Percentiles rank a stretch among this genome's conserved stretches.
Conservation (phyloP, 1,140 invertebrate species). For the Heliconius congener region DNA sequence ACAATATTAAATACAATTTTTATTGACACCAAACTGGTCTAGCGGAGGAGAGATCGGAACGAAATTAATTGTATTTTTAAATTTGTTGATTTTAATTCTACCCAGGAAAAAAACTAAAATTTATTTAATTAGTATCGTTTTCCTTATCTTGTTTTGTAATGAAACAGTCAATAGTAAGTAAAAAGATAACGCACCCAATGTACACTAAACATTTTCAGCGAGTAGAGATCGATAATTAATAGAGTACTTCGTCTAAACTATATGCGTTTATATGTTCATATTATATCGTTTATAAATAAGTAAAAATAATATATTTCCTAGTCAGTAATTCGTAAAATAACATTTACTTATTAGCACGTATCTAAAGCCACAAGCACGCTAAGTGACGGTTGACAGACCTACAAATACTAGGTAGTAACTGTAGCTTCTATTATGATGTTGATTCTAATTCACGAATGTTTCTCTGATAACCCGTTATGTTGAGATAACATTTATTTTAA, state of each 20-base stretch:
- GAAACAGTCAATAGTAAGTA: no score
- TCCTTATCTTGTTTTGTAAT: no score
- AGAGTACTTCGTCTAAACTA: neutral
- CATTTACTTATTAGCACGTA: neutral
- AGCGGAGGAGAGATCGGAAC: no score
- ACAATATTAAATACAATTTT: no score
- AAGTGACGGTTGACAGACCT: slow-evolving; percentile 17
- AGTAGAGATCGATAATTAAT: neutral
- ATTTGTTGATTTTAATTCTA: no score
- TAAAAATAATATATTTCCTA: neutral
- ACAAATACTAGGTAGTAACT: slow-evolving; percentile 25
- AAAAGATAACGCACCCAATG: no score
- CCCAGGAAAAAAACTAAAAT: no score
- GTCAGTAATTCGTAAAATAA: neutral
- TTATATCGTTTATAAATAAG: neutral
- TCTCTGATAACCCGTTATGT: slow-evolving; percentile 10
- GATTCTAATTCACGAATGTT: slow-evolving; percentile 27
- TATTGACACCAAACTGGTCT: no score
- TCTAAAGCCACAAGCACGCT: neutral
- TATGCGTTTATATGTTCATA: neutral
- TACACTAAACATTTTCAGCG: no score
- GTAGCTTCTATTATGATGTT: slow-evolving; percentile 22
- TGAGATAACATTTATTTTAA: neutral
- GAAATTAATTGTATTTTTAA: no score
- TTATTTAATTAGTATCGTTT: no score